These are phyloP conservation scores for Thymelicus lineola DNA, from an alignment of 2,888 invertebrate genomes.

Conservation along the genomic window DNA sequence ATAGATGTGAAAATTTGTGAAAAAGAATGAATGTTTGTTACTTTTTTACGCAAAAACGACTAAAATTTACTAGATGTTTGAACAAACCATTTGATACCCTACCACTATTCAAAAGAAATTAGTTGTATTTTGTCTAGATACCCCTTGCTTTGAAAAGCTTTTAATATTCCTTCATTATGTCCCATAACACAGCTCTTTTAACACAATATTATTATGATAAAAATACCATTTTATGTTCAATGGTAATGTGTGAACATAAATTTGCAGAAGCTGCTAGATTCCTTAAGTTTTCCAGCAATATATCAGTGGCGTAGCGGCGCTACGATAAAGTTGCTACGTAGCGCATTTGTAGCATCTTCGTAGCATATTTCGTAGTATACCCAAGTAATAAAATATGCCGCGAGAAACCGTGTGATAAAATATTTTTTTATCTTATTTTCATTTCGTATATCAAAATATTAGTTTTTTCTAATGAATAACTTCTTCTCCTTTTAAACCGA, in stretches of 20 bases:
- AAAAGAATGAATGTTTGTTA: no score
- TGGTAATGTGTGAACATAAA: slow-evolving; percentile 10
- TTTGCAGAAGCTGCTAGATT: neutral
- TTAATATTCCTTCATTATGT: neutral
- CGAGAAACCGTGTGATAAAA: neutral
- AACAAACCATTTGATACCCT: no score
- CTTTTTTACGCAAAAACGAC: no score
- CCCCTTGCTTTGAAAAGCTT: no score
- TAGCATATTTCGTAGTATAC: slow-evolving; percentile 1
- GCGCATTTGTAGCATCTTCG: slow-evolving; percentile 8
- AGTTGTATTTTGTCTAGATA: no score
- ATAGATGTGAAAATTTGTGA: no score
- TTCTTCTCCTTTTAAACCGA: no score
- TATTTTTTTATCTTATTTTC: neutral
- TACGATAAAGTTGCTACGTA: slow-evolving; percentile 12
- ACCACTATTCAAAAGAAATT: no score
- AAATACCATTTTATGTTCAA: neutral
- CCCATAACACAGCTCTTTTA: neutral
- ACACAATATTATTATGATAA: neutral
- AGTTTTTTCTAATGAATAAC: no score
- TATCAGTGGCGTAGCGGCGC: slow-evolving; percentile 6
- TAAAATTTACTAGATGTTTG: no score
- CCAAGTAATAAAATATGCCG: neutral
- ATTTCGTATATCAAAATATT: no score
- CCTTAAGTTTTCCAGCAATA: slow-evolving; percentile 14